Evolutionary conservation across 2,888 invertebrate species (phyloP), one percentile per base, ranked within the genome.

Genomic region (Gonocerus acuteangulatus): DNA sequence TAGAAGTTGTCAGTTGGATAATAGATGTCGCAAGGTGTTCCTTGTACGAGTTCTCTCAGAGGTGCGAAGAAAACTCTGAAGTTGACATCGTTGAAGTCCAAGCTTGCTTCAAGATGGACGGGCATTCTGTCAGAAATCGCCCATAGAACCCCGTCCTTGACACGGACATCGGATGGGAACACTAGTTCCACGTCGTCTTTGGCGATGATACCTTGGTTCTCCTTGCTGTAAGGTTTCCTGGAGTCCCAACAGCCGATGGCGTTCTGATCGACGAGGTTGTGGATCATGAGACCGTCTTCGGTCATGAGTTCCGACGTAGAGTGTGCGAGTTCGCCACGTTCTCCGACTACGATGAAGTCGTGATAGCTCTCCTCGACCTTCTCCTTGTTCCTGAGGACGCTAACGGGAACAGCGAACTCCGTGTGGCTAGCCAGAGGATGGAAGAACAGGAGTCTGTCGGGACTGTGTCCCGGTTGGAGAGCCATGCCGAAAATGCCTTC

Each of bases 241-340:
- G 83, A 82, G 68, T 86, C 86, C 89, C 90, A 90, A 71, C 90
- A 91, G 1, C 89, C 90, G 4, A 91, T 79, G 0, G 86, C 86
- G 70, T 90, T 90, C 71, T 84, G 85, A 72, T 89, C 89, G 62
- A 91, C 82, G 67, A 90, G 76, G 73, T 83, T 86, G 73, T 83
- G 89, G 61, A 89, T 79, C 73, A 89, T 83, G 1, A 90, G 73
- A 1, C 89, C 90, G 61, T 45, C 68, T 57, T 64, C 65, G 57
- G 69, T 68, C 66, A 68, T 67, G 16, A 87, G 81, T 67, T 85
- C 82, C 0, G 89, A 74, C 0, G 88, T 88, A 0, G 85, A 84
- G 69, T 89, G 88, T 0, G 81, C 76, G 61, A 84, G 79, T 0
- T 80, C 77, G 1, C 85, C 86, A 39, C 89, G 79, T 61, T 82